Evolutionary conservation across 1,140 invertebrate species (phyloP).

Genomic region (Drosophila trapezifrons): DNA sequence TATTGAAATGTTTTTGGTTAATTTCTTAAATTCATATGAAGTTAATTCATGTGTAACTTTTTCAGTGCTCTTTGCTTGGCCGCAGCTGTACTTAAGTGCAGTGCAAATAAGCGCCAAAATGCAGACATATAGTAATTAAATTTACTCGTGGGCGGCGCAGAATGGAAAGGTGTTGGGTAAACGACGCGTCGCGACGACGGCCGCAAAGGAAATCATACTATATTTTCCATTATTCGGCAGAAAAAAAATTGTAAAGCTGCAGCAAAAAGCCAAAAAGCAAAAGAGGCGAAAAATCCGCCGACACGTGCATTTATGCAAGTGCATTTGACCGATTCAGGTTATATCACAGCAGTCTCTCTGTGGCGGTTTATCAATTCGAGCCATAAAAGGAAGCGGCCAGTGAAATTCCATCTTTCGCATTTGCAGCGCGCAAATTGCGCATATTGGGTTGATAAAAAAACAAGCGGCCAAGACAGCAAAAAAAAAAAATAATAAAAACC

Average conservation of each 20-base stretch:
- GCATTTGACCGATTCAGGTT: slow-evolving; percentile 33
- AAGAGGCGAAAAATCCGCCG: slow-evolving; percentile 16
- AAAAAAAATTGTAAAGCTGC: slow-evolving; percentile 2
- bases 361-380: slow-evolving; percentile 13
- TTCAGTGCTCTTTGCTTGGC: neutral
- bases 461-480: slow-evolving; percentile 9
- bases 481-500: slow-evolving; percentile 10
- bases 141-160: slow-evolving; percentile 21
- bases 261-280: neutral
- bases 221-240: slow-evolving; percentile 30
- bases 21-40: too few species aligned
- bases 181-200: slow-evolving; percentile 5
- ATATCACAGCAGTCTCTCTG: slow-evolving; percentile 4
- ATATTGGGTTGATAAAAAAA: slow-evolving; percentile 26
- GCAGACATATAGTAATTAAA: slow-evolving; percentile 36
- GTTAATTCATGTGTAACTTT: neutral
- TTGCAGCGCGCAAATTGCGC: slow-evolving; percentile 25
- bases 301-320: slow-evolving; percentile 28
- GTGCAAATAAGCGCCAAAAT: slow-evolving; percentile 14
- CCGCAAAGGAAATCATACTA: slow-evolving; percentile 14
- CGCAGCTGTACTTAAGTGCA: slow-evolving; percentile 10
- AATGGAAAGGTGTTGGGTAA: slow-evolving; percentile 27
- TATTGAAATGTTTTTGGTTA: too few species aligned
- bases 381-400: slow-evolving; percentile 28
- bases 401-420: slow-evolving; percentile 35